Evolutionary conservation across 1,140 invertebrate genomes (phyloP), one percentile per base, ranked within the genome.

Genomic region (Elymnias hypermnestra): DNA sequence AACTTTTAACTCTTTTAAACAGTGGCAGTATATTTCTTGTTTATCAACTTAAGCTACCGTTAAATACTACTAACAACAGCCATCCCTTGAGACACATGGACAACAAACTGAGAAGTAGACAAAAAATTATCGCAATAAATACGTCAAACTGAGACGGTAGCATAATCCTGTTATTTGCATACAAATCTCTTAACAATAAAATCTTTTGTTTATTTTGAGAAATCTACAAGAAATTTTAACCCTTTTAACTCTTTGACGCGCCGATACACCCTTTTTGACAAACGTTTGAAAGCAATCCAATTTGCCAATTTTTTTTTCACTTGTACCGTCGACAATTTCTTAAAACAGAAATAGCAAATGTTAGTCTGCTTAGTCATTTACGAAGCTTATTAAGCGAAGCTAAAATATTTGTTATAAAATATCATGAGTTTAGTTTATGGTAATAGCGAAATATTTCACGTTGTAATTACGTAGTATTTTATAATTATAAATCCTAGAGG

Each of bases 111-210:
- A 19, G 9, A 36, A 19, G 9, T 10, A 47, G 39, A 53, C 53
- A 63, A 67, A 58, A 63, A 21, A 57, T 36, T 57, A 17, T 46
- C 18, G 39, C 53, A 63, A 68, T 63, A 70, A 63, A 69, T 63
- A 50, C 37, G 35, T 66, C 66, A 73, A 61, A 63, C 14, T 22
- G 35, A 42, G 37, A 66, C 72, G 54, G 79, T 81, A 83, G 79
- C 79, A 49, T 64, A 82, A 77, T 78, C 69, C 62, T 74, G 61
- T 81, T 81, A 79, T 81, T 83, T 82, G 75, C 77, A 79, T 79
- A 78, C 74, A 78, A 69, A 58, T 64, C 46, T 44, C 37, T 38
- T 22, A 46, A 76, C 66, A 79, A 79, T 64, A 59, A 38, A 37
- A 35, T 36, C 54, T 59, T 62, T 79, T 78, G 64, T 70, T 68